phyloP scores from a whole-genome alignment of 2,797 vertebrate species.

The Gambelia wislizenii region DNA sequence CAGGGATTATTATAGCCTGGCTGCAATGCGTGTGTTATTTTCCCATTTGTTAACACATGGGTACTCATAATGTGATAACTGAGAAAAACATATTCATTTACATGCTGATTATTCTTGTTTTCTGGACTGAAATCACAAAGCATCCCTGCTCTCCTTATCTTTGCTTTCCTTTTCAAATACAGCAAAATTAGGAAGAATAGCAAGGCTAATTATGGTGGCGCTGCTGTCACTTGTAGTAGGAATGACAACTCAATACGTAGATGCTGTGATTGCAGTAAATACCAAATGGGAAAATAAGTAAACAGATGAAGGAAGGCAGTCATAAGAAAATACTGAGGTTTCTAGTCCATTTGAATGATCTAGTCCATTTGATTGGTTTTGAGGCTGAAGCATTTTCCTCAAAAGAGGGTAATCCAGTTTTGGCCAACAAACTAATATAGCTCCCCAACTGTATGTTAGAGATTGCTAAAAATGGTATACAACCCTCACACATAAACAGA shows the following conservation, averaged over 20 bases:
- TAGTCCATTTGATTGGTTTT: conserved; percentile 13
- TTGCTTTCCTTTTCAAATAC: conserved; percentile 24
- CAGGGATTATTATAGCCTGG: conserved; percentile 72
- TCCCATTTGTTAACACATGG: conserved; percentile 75
- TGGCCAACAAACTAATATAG: not conserved
- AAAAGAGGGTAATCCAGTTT: not conserved
- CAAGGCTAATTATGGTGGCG: conserved; percentile 52
- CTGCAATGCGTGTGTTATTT: conserved; percentile 72
- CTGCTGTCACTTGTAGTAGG: conserved; percentile 35
- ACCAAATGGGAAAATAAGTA: conserved; percentile 47
- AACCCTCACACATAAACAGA: not conserved
- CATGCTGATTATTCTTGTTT: conserved; percentile 66
- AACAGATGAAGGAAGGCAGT: not conserved
- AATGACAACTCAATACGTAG: conserved; percentile 26
- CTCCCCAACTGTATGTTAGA: not conserved
- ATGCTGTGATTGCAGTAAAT: conserved; percentile 30
- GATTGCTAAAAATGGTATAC: not conserved
- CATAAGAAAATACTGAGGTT: not conserved
- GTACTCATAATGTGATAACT: conserved; percentile 67
- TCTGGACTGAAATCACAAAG: conserved; percentile 53
- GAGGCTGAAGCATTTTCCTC: not conserved
- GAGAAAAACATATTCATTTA: conserved; percentile 72
- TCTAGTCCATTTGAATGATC: not conserved
- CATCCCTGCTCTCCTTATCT: conserved; percentile 38
- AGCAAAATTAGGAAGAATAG: conserved; percentile 32